Conservation (phyloP, 2,113 vertebrate species). For the Pollachius pollachius region DNA sequence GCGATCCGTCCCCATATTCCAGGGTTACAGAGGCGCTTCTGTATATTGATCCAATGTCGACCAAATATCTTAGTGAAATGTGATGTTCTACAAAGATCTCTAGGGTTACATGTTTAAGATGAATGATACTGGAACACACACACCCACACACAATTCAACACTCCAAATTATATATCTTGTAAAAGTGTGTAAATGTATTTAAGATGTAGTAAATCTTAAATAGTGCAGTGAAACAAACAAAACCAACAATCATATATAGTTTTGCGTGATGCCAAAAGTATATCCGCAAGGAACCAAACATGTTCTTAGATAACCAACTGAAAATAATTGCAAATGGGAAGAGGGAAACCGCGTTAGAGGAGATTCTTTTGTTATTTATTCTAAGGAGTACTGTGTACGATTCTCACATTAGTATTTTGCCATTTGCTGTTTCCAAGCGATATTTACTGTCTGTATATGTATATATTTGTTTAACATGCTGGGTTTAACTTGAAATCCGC, state of each 20-base stretch:
- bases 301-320: background rate
- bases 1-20: slow-evolving; percentile 33
- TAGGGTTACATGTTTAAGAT: slow-evolving; percentile 5
- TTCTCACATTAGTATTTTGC: background rate
- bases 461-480: too few species aligned
- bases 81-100: slow-evolving; percentile 8
- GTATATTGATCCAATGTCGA: slow-evolving; percentile 26
- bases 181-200: background rate
- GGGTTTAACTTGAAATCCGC: too few species aligned
- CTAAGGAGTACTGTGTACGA: background rate
- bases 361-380: background rate
- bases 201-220: background rate
- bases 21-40: background rate
- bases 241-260: slow-evolving; percentile 1
- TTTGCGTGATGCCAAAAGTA: background rate
- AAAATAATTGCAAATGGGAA: background rate
- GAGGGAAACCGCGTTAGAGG: background rate
- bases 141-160: slow-evolving; percentile 11
- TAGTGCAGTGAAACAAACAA: background rate
- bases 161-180: background rate
- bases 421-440: too few species aligned
- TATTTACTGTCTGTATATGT: too few species aligned
- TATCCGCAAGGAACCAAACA: too few species aligned
- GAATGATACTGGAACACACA: background rate
- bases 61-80: slow-evolving; percentile 28